phyloP scores from a whole-genome alignment of 1,140 invertebrate species.

The Leucophenga varia region DNA sequence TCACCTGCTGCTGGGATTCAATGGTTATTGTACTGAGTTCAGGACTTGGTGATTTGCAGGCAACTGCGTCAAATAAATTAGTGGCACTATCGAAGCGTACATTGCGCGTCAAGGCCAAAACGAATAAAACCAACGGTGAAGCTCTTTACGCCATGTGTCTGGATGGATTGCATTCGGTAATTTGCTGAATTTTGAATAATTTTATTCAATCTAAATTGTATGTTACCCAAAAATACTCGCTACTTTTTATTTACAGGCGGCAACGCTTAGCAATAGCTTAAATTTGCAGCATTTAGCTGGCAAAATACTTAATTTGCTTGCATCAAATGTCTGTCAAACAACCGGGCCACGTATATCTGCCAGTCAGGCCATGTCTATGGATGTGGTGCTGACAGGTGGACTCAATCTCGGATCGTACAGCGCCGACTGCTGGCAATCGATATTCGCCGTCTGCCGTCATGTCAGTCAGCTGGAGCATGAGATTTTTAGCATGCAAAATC shows the following conservation, averaged over 20 bases:
- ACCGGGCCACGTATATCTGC: conserved; percentile 74
- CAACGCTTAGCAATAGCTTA: conserved; percentile 71
- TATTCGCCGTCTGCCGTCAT: conserved; percentile 88
- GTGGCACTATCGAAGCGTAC: conserved; percentile 61
- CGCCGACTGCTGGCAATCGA: conserved; percentile 89
- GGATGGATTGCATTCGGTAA: conserved; percentile 86
- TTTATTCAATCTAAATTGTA: conserved; percentile 5
- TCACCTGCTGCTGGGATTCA: conserved; percentile 89
- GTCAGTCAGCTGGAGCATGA: conserved; percentile 86
- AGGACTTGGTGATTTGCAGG: conserved; percentile 67
- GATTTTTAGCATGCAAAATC: conserved; percentile 72
- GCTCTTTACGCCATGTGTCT: conserved; percentile 80
- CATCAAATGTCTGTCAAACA: conserved; percentile 54
- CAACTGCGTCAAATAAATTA: conserved; percentile 59
- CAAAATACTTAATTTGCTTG: conserved; percentile 51
- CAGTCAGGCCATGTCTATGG: conserved; percentile 86
- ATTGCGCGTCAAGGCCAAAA: conserved; percentile 58
- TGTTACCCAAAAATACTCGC: not conserved
- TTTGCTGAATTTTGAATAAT: not conserved
- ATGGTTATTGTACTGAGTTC: conserved; percentile 85
- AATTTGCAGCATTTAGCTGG: conserved; percentile 71
- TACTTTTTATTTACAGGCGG: conserved; percentile 59
- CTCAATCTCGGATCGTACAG: conserved; percentile 88
- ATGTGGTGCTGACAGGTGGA: conserved; percentile 74
- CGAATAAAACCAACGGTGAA: conserved; percentile 64